Conservation (phyloP, 2,797 vertebrate genomes). For the Steatocranus sp. region DNA sequence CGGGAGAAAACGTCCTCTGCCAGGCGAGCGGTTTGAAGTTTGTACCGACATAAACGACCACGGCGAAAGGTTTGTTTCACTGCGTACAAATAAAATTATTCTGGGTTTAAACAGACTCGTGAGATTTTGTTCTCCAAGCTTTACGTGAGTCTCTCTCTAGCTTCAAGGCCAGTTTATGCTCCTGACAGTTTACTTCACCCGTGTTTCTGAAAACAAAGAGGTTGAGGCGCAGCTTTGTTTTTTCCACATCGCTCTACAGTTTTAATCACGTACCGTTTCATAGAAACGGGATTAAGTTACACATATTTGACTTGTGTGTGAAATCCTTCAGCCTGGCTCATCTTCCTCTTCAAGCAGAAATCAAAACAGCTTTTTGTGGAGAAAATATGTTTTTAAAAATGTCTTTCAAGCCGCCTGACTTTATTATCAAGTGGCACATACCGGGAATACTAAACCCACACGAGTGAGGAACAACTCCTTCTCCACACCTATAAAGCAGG, state of each 20-base stretch:
- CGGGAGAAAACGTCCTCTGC: accelerated
- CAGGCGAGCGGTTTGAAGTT: accelerated
- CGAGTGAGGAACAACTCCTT: accelerated
- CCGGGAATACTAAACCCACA: not conserved
- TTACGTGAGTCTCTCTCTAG: accelerated
- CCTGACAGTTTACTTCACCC: not conserved
- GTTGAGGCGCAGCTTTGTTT: not conserved
- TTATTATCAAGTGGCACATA: not conserved
- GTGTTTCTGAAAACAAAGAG: not conserved
- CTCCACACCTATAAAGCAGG: not conserved
- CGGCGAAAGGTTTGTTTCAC: not conserved
- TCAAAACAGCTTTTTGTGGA: not conserved
- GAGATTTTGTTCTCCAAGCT: not conserved
- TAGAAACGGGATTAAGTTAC: not conserved
- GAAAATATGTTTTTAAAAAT: accelerated
- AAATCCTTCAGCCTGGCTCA: not conserved
- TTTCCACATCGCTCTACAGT: not conserved
- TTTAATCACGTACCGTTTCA: not conserved
- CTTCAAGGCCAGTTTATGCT: accelerated
- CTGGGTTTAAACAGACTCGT: not conserved
- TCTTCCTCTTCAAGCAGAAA: not conserved
- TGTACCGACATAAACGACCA: not conserved
- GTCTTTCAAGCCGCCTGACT: not conserved
- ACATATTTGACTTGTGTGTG: not conserved
- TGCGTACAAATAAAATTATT: not conserved